These are phyloP conservation scores for Leucosticte australis DNA, from an alignment of 2,113 vertebrate genomes.

Conservation along the genomic window DNA sequence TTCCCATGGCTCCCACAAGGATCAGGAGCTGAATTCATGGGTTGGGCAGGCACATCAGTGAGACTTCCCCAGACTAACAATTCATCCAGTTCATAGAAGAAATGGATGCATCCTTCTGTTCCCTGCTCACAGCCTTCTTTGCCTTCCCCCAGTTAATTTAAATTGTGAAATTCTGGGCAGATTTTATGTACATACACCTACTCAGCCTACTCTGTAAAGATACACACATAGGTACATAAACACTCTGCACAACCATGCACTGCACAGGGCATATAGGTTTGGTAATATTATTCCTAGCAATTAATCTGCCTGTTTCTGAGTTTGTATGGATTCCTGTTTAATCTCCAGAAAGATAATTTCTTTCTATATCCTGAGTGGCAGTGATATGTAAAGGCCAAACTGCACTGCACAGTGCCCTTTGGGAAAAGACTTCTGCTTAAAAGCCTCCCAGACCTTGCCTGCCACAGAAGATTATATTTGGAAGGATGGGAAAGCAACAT, in stretches of 20 bases:
- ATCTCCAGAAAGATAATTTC: constrained; percentile 17
- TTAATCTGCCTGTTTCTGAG: not conserved
- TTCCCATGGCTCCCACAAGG: not conserved
- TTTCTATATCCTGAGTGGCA: not conserved
- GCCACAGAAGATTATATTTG: constrained; percentile 51
- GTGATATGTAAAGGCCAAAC: not conserved
- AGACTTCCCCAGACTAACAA: not conserved
- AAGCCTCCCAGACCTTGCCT: constrained; percentile 26
- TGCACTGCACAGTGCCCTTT: constrained; percentile 28
- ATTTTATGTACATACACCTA: not conserved
- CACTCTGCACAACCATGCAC: not conserved
- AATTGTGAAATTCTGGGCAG: not conserved
- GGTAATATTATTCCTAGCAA: not conserved
- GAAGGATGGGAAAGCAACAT: constrained; percentile 37
- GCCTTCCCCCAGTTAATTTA: not conserved
- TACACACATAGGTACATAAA: not conserved
- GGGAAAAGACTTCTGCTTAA: constrained; percentile 25
- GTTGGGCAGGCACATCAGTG: not conserved
- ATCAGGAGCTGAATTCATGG: not conserved
- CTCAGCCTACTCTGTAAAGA: not conserved
- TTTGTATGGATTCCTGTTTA: not conserved
- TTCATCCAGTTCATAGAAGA: not conserved
- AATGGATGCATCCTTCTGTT: not conserved
- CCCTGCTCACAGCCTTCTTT: not conserved
- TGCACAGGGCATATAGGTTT: not conserved